Evolutionary conservation across 2,888 invertebrate genomes (phyloP).

Genomic region (Caradrina kadenii): DNA sequence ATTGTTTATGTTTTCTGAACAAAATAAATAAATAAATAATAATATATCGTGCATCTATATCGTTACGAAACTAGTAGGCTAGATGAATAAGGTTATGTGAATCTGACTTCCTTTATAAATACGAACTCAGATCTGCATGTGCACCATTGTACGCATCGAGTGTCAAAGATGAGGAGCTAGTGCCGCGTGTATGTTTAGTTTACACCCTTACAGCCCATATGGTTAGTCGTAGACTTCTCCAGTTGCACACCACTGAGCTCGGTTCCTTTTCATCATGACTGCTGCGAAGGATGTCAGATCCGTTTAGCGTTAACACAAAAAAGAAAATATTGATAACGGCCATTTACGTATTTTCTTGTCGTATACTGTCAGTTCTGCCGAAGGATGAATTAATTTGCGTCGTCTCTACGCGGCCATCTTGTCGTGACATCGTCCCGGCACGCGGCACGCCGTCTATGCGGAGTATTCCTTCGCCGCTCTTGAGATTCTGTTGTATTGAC

Average conservation of each 20-base stretch:
- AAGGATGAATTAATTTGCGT: slow-evolving; percentile 67
- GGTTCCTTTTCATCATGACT: background rate
- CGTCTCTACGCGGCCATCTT: slow-evolving; percentile 65
- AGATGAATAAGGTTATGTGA: too few relatives aligned
- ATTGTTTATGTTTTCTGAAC: too few relatives aligned
- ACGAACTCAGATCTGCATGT: too few relatives aligned
- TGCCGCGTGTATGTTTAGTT: too few relatives aligned
- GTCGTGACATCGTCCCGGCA: slow-evolving; percentile 47
- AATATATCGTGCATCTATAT: too few relatives aligned
- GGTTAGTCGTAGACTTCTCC: background rate
- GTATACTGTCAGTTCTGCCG: slow-evolving; percentile 47
- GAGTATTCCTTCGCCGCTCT: slow-evolving; percentile 36
- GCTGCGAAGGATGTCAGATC: background rate
- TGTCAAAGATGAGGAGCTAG: too few relatives aligned
- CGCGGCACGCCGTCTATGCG: slow-evolving; percentile 36
- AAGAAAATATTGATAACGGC: background rate
- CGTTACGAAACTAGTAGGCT: too few relatives aligned
- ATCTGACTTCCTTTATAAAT: too few relatives aligned
- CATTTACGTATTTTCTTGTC: background rate
- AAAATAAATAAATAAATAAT: too few relatives aligned
- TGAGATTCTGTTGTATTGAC: slow-evolving; percentile 44
- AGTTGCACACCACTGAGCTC: background rate
- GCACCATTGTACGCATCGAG: too few relatives aligned
- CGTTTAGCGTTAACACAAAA: background rate
- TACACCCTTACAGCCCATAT: background rate